Percentiles rank a stretch among this genome's conserved stretches.
Evolutionary conservation across 2,797 vertebrate genomes (phyloP).

Genomic region (Craterocephalus amniculus): DNA sequence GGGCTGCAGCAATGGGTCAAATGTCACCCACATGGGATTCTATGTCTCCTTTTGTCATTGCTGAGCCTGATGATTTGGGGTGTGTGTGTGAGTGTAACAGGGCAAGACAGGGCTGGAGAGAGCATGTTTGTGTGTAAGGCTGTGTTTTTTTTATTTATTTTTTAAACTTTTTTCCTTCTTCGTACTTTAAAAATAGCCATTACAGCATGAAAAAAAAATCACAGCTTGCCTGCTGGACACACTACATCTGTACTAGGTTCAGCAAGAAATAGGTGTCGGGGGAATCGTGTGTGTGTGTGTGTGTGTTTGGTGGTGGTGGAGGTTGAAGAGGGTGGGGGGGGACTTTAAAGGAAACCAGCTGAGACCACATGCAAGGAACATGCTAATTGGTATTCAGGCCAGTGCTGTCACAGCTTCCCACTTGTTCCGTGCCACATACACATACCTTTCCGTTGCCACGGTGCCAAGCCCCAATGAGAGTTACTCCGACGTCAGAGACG

Average conservation of each 20-base stretch:
- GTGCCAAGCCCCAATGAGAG: constrained; percentile 42
- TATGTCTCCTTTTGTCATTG: constrained; percentile 68
- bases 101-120: constrained; percentile 38
- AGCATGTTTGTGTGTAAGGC: constrained; percentile 23
- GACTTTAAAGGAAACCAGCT: constrained; percentile 70
- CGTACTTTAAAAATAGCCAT: constrained; percentile 60
- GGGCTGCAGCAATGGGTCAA: constrained; percentile 65
- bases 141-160: too few species aligned
- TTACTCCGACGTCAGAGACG: constrained; percentile 53
- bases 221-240: constrained; percentile 57
- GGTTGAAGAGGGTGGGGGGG: neutral
- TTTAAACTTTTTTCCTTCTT: too few species aligned
- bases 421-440: constrained; percentile 42
- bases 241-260: constrained; percentile 55
- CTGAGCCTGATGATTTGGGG: constrained; percentile 45
- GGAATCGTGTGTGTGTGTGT: constrained; percentile 39
- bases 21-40: constrained; percentile 71
- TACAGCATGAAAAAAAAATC: constrained; percentile 66
- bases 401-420: constrained; percentile 69
- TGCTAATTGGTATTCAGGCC: constrained; percentile 78
- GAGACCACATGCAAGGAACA: constrained; percentile 77
- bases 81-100: constrained; percentile 29
- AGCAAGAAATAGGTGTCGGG: constrained; percentile 42
- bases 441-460: constrained; percentile 58
- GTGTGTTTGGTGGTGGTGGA: neutral